Conservation (phyloP, 2,797 vertebrate species). For the Pipistrellus nathusii region DNA sequence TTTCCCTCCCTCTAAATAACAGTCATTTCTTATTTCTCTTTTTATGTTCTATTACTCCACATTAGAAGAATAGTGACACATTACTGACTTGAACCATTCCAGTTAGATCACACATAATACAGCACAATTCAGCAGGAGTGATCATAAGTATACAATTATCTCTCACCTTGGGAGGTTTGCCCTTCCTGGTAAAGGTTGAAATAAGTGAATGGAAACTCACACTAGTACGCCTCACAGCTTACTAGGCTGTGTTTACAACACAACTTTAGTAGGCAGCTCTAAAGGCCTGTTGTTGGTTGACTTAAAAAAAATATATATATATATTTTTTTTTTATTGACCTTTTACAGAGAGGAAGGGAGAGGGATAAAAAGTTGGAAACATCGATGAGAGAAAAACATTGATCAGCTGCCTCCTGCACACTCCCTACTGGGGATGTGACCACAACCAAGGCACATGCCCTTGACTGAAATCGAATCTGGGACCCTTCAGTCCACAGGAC, state of each 20-base stretch:
- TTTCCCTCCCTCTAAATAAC: not conserved
- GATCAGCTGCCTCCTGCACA: too few species aligned
- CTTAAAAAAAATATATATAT: too few species aligned
- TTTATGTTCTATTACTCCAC: not conserved
- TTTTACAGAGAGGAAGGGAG: too few species aligned
- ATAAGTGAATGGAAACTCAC: slow-evolving; percentile 63
- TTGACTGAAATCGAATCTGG: too few species aligned
- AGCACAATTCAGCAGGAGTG: slow-evolving; percentile 43
- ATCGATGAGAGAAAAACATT: too few species aligned
- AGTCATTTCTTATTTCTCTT: slow-evolving; percentile 20
- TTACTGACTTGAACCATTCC: slow-evolving; percentile 18
- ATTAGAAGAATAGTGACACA: not conserved
- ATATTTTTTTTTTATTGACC: too few species aligned
- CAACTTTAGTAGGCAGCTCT: slow-evolving; percentile 45
- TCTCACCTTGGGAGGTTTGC: slow-evolving; percentile 61
- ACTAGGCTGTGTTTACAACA: slow-evolving; percentile 74
- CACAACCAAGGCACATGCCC: too few species aligned
- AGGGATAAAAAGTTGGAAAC: too few species aligned
- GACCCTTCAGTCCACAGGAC: too few species aligned
- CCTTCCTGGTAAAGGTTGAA: slow-evolving; percentile 63
- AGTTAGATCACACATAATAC: slow-evolving; percentile 33
- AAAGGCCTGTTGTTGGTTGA: not conserved
- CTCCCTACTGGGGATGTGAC: too few species aligned
- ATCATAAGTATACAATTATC: slow-evolving; percentile 71
- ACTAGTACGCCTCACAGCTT: slow-evolving; percentile 58